phyloP scores from a whole-genome alignment of 2,797 vertebrate species.

The Acipenser oxyrinchus region DNA sequence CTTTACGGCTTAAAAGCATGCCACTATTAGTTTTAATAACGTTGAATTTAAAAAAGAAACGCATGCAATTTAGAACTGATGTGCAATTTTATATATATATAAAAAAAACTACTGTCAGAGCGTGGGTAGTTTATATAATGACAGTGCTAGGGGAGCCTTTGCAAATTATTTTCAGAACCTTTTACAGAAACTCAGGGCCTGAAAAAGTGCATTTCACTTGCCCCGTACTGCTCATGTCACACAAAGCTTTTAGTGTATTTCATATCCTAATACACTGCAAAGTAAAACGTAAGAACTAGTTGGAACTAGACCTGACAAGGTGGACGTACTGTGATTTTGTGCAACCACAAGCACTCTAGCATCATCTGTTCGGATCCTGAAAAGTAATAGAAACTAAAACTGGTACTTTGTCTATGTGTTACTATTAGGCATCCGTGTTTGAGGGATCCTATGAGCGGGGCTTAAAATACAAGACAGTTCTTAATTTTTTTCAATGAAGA shows the following conservation, averaged over 20 bases:
- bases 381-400: no score
- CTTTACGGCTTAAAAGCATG: conserved; percentile 38
- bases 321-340: no score
- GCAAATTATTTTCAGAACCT: conserved; percentile 32
- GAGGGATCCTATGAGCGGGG: no score
- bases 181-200: conserved; percentile 37
- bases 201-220: conserved; percentile 31
- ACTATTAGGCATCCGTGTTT: no score
- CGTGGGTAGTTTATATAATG: conserved; percentile 47
- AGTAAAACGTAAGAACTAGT: no score
- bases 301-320: no score
- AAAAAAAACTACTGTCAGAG: conserved; percentile 27
- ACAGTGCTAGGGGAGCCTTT: conserved; percentile 35
- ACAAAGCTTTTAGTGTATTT: conserved; percentile 17
- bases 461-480: no score
- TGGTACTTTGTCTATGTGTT: no score
- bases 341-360: no score
- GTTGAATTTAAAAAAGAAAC: conserved; percentile 46
- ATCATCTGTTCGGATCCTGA: no score
- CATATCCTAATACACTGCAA: background rate
- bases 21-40: conserved; percentile 43
- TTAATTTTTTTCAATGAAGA: no score
- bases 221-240: conserved; percentile 36
- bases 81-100: conserved; percentile 42
- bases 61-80: conserved; percentile 31